These are phyloP conservation scores for Pachycephala philippinensis DNA, from an alignment of 2,113 vertebrate genomes.

Conservation along the genomic window DNA sequence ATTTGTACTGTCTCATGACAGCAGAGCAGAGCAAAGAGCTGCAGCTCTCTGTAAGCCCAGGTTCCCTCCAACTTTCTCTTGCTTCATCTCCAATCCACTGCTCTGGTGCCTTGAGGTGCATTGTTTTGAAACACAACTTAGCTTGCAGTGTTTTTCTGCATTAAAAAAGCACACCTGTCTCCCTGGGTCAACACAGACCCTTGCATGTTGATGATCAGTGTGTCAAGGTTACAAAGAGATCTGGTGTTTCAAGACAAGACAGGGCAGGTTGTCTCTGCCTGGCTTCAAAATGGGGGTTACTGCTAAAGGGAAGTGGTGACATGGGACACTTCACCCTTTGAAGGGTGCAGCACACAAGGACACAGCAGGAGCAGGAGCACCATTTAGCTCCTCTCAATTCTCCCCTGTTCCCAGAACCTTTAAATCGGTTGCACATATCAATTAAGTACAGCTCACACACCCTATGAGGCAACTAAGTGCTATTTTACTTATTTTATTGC, in stretches of 20 bases:
- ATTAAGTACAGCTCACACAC: constrained; percentile 46
- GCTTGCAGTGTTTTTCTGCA: neutral
- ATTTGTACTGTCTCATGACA: neutral
- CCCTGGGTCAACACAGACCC: neutral
- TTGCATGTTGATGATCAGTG: neutral
- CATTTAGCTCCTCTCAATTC: neutral
- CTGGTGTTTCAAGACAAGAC: neutral
- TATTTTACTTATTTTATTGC: constrained; percentile 55
- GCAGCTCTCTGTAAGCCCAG: neutral
- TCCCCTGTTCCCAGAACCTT: constrained; percentile 23
- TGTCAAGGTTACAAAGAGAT: neutral
- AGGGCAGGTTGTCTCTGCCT: neutral
- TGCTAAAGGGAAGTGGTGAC: neutral
- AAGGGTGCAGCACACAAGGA: neutral
- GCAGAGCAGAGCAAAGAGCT: neutral
- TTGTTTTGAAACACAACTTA: neutral
- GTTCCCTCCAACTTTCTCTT: neutral
- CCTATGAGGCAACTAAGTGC: constrained; percentile 34
- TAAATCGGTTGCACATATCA: neutral
- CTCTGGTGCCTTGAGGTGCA: neutral
- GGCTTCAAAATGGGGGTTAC: neutral
- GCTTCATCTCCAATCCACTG: neutral
- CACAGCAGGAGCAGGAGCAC: neutral
- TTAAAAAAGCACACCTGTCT: neutral
- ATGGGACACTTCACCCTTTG: neutral